Conservation (phyloP, 2,888 invertebrate species). For the Trichacis sp. region DNA sequence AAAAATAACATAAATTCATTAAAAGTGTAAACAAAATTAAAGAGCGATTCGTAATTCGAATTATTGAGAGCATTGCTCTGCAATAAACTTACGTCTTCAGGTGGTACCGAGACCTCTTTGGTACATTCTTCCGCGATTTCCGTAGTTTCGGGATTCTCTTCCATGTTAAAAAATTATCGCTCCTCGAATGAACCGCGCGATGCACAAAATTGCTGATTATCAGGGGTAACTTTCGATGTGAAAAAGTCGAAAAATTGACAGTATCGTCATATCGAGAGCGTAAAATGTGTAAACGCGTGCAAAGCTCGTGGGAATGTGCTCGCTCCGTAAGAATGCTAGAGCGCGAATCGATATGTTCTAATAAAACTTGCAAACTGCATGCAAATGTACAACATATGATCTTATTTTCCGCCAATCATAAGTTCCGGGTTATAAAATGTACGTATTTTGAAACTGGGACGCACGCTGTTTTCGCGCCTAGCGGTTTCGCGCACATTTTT, state of each 20-base stretch:
- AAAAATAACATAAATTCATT: too few species aligned
- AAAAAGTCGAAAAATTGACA: background rate
- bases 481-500: too few species aligned
- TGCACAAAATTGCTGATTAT: background rate
- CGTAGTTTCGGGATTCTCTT: conserved; percentile 27
- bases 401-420: conserved; percentile 36
- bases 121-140: conserved; percentile 11
- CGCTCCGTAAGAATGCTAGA: conserved; percentile 38
- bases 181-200: background rate
- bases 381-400: conserved; percentile 44
- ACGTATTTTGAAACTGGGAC: conserved; percentile 7
- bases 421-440: conserved; percentile 36
- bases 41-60: too few species aligned
- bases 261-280: conserved; percentile 10
- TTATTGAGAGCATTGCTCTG: too few species aligned
- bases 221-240: background rate
- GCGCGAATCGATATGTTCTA: conserved; percentile 43
- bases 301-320: conserved; percentile 32
- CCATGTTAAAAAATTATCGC: conserved; percentile 19
- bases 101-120: background rate
- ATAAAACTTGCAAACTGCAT: conserved; percentile 45
- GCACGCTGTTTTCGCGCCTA: too few species aligned
- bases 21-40: too few species aligned
- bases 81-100: background rate
- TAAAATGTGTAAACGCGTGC: conserved; percentile 31